Percentiles rank a stretch among this genome's conserved stretches.
Conservation (phyloP, 92 coral and sea anemone species). For the Ricordea florida region DNA sequence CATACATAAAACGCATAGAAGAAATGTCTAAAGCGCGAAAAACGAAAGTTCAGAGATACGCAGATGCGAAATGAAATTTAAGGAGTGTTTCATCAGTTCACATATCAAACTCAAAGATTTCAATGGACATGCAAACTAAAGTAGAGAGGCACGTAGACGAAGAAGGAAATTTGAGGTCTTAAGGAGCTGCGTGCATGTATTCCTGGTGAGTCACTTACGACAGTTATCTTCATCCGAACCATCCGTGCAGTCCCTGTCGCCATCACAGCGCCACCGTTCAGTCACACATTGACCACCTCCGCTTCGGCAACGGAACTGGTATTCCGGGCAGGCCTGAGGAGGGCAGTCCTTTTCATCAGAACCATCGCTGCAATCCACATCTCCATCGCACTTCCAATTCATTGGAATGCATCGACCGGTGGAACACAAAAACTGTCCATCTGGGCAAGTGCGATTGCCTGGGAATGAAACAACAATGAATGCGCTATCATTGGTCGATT, state of each 20-base stretch:
- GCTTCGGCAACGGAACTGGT: conserved; percentile 61
- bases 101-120: too few relatives aligned
- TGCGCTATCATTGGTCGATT: too few relatives aligned
- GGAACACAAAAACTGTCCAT: conserved; percentile 65
- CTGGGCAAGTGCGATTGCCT: conserved; percentile 48
- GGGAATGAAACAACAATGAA: neutral
- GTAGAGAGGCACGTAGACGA: neutral
- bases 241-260: conserved; percentile 77
- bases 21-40: too few relatives aligned
- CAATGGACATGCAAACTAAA: too few relatives aligned
- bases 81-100: too few relatives aligned
- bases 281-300: conserved; percentile 48
- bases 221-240: conserved; percentile 81
- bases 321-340: conserved; percentile 38
- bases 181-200: too few relatives aligned
- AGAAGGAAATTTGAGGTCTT: too few relatives aligned
- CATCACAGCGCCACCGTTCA: conserved; percentile 74
- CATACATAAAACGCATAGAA: too few relatives aligned
- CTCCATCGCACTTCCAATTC: conserved; percentile 61
- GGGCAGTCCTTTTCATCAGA: conserved; percentile 74
- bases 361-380: conserved; percentile 63
- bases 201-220: conserved; percentile 57
- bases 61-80: too few relatives aligned
- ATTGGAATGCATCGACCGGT: conserved; percentile 68
- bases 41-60: too few relatives aligned